Conservation (phyloP, 2,113 vertebrate genomes). For the Eleginops maclovinus region DNA sequence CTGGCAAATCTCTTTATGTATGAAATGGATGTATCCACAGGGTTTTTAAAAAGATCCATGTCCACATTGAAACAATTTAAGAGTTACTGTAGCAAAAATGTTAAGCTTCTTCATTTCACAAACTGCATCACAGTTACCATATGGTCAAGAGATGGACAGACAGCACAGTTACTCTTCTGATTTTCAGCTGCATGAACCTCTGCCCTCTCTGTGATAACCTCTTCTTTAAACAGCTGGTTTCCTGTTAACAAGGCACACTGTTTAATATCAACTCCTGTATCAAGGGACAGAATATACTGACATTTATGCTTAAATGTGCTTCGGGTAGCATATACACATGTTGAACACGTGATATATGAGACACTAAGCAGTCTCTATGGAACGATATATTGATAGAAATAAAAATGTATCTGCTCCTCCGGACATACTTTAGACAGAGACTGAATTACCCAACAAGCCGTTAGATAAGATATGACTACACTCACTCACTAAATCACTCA, state of each 20-base stretch:
- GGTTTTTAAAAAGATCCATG: background rate
- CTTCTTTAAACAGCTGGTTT: background rate
- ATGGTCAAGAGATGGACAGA: background rate
- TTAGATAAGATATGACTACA: background rate
- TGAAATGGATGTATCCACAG: background rate
- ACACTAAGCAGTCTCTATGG: background rate
- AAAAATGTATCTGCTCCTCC: background rate
- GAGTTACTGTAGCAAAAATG: background rate
- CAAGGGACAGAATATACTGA: background rate
- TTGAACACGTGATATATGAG: background rate
- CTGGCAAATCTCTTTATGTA: background rate
- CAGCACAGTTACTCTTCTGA: background rate
- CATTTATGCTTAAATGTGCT: background rate
- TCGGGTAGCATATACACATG: background rate
- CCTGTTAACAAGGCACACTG: background rate
- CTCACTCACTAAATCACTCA: background rate
- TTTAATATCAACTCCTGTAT: background rate
- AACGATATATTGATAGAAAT: constrained; percentile 2
- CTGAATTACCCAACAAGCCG: background rate
- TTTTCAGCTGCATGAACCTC: constrained; percentile 5
- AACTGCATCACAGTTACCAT: background rate
- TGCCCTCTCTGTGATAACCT: background rate
- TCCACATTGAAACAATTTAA: constrained; percentile 2
- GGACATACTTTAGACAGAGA: background rate
- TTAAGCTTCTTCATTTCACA: background rate